Evolutionary conservation across 2,797 vertebrate genomes (phyloP).

Genomic region (Gallinago solitaria): DNA sequence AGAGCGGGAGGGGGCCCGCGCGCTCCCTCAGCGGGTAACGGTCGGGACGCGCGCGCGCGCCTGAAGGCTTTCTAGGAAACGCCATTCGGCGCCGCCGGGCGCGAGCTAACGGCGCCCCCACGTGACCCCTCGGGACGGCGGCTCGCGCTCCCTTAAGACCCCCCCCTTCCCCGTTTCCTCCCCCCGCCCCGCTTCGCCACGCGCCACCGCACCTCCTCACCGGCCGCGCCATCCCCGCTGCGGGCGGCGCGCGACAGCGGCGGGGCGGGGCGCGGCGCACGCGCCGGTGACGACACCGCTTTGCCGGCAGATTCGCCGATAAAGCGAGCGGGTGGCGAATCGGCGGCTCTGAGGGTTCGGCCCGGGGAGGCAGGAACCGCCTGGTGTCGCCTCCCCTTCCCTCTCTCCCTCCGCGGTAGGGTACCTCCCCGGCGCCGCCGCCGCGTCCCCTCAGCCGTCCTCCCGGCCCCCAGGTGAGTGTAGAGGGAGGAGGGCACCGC

Average conservation of each 20-base stretch:
- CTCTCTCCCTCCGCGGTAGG: too few species aligned
- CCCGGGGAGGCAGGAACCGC: neutral
- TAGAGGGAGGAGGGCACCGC: rapidly evolving
- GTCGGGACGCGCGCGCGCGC: neutral
- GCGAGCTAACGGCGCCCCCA: neutral
- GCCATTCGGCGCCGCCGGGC: neutral
- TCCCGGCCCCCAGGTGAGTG: neutral
- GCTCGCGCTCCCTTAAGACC: too few species aligned
- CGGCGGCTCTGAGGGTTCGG: neutral
- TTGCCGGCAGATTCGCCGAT: neutral
- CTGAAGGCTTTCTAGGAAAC: neutral
- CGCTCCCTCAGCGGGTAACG: neutral
- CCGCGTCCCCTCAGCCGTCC: neutral
- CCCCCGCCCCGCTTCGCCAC: too few species aligned
- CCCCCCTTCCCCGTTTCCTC: neutral
- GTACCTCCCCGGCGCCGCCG: too few species aligned
- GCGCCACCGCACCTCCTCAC: neutral
- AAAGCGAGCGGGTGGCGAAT: neutral
- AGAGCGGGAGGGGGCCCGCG: neutral
- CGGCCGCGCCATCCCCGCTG: too few species aligned
- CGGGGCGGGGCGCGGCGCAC: too few species aligned
- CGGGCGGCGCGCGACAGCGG: neutral
- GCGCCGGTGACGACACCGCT: too few species aligned
- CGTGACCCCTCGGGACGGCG: neutral
- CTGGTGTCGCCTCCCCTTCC: too few species aligned